Base-by-base conservation (phyloP, 2,113 vertebrate species). In the Machaerirhynchus nigripectus region DNA sequence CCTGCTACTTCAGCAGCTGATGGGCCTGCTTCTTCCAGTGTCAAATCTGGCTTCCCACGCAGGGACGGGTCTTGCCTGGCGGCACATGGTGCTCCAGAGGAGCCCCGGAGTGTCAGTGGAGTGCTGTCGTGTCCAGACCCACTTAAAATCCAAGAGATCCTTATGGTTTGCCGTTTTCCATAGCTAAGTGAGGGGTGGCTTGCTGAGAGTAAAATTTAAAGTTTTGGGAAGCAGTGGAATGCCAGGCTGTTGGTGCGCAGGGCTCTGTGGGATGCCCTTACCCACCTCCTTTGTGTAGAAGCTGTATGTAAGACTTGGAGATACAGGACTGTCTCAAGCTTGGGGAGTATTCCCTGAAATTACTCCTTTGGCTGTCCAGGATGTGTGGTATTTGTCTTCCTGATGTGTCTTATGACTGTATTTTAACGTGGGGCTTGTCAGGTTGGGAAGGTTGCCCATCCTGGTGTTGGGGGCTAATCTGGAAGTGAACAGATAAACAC, bases 361-460 rank as follows among this genome's bases (percentile, higher is more conserved):
- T 37, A 14, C 26, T 69, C 26, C 28, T 19, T 46, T 74, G 42
- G 13, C 23, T 77, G 16, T 39, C 16, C 35, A 44, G n/a, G 14
- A 20, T 1, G 1, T 1, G 28, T 44, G 33, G 5, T 59, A 2
- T 60, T 77, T 78, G 9, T 33, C n/a, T 65, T 61, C 47, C 39
- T 52, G 30, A 15, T 7, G 1, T 63, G 50, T 42, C 3, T n/a
- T 64, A 6, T 0, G 26, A 26, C 16, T 35, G 1, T 52, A 21
- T 33, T 60, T 55, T 37, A 22, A 10, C 0, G 0, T 65, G 67
- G 10, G 4, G 12, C 21, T 44, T 33, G 13, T 24, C 6, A 11
- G 28, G 19, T 46, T 37, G 5, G 79, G 49, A 47, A 17, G 9
- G 33, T 44, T 6, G 3, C 30, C 30, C 13, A 2, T 59, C 47